A percentile compares a stretch with the other conserved stretches of the same genome.
These are phyloP conservation scores for Rhaphigaster nebulosa DNA, from an alignment of 2,888 invertebrate genomes.

Conservation along the genomic window DNA sequence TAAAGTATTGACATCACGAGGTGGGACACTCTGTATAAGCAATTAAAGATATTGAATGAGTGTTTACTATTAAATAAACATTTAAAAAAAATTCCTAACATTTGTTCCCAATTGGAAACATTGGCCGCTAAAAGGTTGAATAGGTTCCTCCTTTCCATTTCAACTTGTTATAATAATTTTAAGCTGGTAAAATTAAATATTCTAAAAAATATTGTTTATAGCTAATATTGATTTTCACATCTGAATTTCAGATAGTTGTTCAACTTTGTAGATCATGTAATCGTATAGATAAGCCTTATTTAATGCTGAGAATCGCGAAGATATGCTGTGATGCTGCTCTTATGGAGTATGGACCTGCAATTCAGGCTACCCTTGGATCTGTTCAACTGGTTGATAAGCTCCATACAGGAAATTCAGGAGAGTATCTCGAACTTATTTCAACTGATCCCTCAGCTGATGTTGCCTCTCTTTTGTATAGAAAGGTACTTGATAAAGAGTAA, in stretches of 20 bases:
- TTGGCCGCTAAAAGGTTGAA: too few relatives aligned
- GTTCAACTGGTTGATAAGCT: slow-evolving; percentile 81
- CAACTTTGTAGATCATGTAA: slow-evolving; percentile 77
- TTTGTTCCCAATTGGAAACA: too few relatives aligned
- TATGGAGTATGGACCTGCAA: slow-evolving; percentile 84
- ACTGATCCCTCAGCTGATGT: slow-evolving; percentile 76
- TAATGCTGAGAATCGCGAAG: slow-evolving; percentile 79
- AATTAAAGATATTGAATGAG: too few relatives aligned
- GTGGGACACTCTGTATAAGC: too few relatives aligned
- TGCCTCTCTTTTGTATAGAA: slow-evolving; percentile 81
- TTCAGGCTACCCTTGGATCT: slow-evolving; percentile 79
- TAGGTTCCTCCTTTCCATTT: not conserved
- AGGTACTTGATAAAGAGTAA: slow-evolving; percentile 72
- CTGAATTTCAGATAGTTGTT: slow-evolving; percentile 73
- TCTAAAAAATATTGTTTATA: not conserved
- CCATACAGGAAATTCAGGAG: slow-evolving; percentile 80
- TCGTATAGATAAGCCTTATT: slow-evolving; percentile 79
- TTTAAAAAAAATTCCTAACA: too few relatives aligned
- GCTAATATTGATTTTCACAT: slow-evolving; percentile 54
- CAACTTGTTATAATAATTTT: not conserved
- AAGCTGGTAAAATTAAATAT: not conserved
- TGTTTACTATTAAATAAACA: too few relatives aligned
- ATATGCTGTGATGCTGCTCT: slow-evolving; percentile 81
- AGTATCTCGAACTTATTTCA: slow-evolving; percentile 81
- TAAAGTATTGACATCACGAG: too few relatives aligned